These are phyloP conservation scores for Pseudomyrmex dendroicus DNA, from an alignment of 1,140 invertebrate genomes.

Conservation along the genomic window DNA sequence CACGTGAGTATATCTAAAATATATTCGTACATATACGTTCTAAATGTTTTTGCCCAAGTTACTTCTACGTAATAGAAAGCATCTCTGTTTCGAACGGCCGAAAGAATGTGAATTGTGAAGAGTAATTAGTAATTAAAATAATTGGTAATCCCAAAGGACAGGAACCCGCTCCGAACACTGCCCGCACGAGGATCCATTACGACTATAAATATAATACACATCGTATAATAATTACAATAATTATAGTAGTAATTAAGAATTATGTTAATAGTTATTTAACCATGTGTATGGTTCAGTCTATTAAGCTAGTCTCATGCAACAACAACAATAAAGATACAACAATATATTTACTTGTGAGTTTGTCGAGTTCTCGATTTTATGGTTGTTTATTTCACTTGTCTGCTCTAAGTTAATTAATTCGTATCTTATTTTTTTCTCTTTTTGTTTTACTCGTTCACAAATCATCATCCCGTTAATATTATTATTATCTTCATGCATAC, in stretches of 20 bases:
- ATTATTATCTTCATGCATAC: slow-evolving; percentile 63
- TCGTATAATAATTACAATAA: slow-evolving; percentile 81
- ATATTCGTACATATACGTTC: neutral
- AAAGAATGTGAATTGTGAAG: neutral
- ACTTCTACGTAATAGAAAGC: slow-evolving; percentile 21
- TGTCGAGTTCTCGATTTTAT: slow-evolving; percentile 57
- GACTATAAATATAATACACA: slow-evolving; percentile 82
- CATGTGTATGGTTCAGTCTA: slow-evolving; percentile 83
- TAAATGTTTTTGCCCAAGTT: slow-evolving; percentile 17
- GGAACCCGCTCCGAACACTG: slow-evolving; percentile 77
- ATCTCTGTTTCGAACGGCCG: no score
- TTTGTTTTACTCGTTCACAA: slow-evolving; percentile 58
- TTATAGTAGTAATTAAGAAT: slow-evolving; percentile 81
- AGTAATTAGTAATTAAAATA: neutral
- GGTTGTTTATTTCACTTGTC: slow-evolving; percentile 30
- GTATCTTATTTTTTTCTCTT: slow-evolving; percentile 53
- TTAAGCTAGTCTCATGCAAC: slow-evolving; percentile 83
- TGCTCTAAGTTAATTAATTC: slow-evolving; percentile 59
- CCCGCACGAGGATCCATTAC: slow-evolving; percentile 79
- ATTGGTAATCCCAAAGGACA: slow-evolving; percentile 70
- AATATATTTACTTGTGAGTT: slow-evolving; percentile 81
- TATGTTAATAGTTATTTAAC: slow-evolving; percentile 83
- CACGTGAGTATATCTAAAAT: slow-evolving; percentile 13
- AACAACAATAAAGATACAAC: slow-evolving; percentile 84
- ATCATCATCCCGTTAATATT: slow-evolving; percentile 53